Evolutionary conservation across 1,140 invertebrate genomes (phyloP).

Genomic region (Proales similis): DNA sequence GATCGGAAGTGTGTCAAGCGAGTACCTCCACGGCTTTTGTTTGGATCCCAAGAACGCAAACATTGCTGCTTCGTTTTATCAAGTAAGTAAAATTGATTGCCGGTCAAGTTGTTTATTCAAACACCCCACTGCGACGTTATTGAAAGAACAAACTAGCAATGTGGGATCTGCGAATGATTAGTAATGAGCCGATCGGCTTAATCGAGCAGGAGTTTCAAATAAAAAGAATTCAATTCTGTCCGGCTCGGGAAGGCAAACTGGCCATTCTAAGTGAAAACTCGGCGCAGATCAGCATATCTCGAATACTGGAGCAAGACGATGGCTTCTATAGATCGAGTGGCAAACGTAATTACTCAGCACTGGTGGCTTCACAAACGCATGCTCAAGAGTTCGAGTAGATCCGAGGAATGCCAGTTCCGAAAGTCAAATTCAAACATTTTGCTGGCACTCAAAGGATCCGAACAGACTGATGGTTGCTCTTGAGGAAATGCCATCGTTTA

Average conservation of each 20-base stretch:
- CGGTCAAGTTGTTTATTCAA: not conserved
- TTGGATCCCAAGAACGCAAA: constrained; percentile 8
- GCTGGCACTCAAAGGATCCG: constrained; percentile 26
- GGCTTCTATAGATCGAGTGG: not conserved
- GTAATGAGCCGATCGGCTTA: constrained; percentile 21
- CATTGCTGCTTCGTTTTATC: constrained; percentile 3
- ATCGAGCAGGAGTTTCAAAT: constrained; percentile 19
- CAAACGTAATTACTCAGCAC: too few relatives aligned
- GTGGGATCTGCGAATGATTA: constrained; percentile 21
- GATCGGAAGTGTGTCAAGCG: constrained; percentile 4
- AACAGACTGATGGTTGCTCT: constrained; percentile 20
- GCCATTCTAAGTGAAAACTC: constrained; percentile 23
- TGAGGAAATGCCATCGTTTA: not conserved
- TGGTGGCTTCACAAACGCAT: too few relatives aligned
- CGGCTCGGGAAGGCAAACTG: not conserved
- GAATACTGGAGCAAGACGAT: constrained; percentile 9
- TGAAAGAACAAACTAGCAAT: constrained; percentile 27
- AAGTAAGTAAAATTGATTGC: too few relatives aligned
- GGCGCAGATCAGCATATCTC: not conserved
- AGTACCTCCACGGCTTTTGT: constrained; percentile 4
- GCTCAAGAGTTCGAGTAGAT: not conserved
- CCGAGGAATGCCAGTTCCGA: not conserved
- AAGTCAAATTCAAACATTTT: constrained; percentile 2
- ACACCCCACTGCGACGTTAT: not conserved
- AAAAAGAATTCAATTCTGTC: constrained; percentile 37